A percentile compares a stretch with the other conserved stretches of the same genome.
Conservation (phyloP, 1,140 invertebrate genomes). For the Geopemphigus sp. region DNA sequence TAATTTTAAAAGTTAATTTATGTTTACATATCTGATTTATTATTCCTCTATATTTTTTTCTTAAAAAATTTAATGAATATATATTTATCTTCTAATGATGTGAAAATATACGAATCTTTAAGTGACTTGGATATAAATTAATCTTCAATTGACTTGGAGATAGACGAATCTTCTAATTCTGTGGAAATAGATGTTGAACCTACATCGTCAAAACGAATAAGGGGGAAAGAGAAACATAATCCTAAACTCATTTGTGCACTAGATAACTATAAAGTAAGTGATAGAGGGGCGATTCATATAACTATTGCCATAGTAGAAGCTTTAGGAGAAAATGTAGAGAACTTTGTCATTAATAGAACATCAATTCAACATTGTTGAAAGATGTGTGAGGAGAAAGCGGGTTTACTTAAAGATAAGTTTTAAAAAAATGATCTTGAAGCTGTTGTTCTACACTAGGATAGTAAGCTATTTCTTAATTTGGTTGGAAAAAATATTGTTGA, state of each 20-base stretch:
- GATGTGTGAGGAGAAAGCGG: not conserved
- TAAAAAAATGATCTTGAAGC: conserved; percentile 26
- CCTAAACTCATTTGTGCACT: conserved; percentile 10
- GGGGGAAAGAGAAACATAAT: not conserved
- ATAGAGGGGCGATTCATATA: not conserved
- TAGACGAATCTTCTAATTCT: too few relatives aligned
- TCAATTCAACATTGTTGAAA: conserved; percentile 11
- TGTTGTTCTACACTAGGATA: conserved; percentile 52
- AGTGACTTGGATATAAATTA: too few relatives aligned
- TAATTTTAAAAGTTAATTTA: too few relatives aligned
- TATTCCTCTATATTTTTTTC: too few relatives aligned
- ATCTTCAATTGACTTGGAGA: too few relatives aligned
- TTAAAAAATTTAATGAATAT: too few relatives aligned
- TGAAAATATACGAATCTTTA: too few relatives aligned
- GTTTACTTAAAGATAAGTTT: not conserved
- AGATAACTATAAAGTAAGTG: conserved; percentile 7
- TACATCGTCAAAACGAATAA: too few relatives aligned
- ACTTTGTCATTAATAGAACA: conserved; percentile 13
- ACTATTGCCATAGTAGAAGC: conserved; percentile 6
- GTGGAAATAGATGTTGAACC: too few relatives aligned
- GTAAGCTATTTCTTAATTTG: conserved; percentile 52
- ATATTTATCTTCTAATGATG: too few relatives aligned
- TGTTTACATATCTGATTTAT: too few relatives aligned
- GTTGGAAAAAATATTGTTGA: conserved; percentile 21
- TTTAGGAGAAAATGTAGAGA: not conserved